Evolutionary conservation across 2,113 vertebrate genomes (phyloP), one percentile per base, ranked within the genome.

Genomic region (Pachycephala philippinensis): DNA sequence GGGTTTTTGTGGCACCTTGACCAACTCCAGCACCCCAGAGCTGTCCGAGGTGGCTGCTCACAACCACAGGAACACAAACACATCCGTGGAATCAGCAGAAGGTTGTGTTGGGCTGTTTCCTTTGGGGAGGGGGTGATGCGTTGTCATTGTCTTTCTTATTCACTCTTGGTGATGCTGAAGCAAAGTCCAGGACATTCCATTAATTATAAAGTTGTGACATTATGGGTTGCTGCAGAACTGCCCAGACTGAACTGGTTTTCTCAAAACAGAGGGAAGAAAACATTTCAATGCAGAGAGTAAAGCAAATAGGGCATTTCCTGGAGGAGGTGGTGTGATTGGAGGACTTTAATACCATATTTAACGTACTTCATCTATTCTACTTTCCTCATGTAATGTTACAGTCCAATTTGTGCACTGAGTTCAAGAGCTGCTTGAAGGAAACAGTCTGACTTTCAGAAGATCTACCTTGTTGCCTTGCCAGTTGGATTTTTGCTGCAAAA

Each of bases 61-160:
- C 8, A 6, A 42, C 1, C 30, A 27, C 60, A 37, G 77, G 39
- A 39, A 6, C 26, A 49, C 37, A 18, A 39, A 40, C 1, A 0
- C 5, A 7, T 4, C 35, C 18, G 2, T 1, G 3, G 13, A 13
- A 8, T 7, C 72, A 50, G 11, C 27, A 27, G 30, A 11, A 35
- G 30, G 13, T 14, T 24, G 19, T 23, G 21, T 24, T 16, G 66
- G 27, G 17, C 63, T 83, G 11, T 10, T 83, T 28, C 8, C 44
- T 52, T 2, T 8, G 33, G 16, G 18, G 3, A 40, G 12, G 11
- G 64, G 4, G 39, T 26, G 14, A 24, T 15, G 11, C 9, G 3
- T 28, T 30, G 10, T 24, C 33, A 2, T 17, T 2, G 1, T 8
- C 2, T 61, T 74, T n/a, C n/a, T 54, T 65, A 22, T 22, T 78